Evolutionary conservation across 2,888 invertebrate species (phyloP), one percentile per base, ranked within the genome.

Genomic region (Ennomos quercinarius): DNA sequence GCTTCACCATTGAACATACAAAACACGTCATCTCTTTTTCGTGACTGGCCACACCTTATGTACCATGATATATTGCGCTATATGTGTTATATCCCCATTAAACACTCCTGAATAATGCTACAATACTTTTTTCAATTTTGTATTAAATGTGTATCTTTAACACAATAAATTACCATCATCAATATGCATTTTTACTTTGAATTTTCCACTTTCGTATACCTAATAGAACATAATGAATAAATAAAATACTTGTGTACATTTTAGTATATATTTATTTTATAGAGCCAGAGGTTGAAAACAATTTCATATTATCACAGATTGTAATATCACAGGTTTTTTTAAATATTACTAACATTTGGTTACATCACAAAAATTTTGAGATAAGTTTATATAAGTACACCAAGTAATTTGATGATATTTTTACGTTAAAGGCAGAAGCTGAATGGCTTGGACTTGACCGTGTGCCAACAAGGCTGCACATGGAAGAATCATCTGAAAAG

Each of bases 371-470:
- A 67, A 72, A 80, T 73, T 75, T 47, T 76, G 53, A 78, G 65
- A 73, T 61, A 59, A 83, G 71, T 77, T 67, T 81, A 57, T 69
- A 76, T 71, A 83, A 70, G 72, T 74, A 78, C 63, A 81, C 63
- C 68, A 74, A 73, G 76, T 87, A 89, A 87, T 75, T 71, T 71
- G 73, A 77, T 80, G 82, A 73, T 83, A 80, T 88, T 82, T 91
- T 90, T 90, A 80, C 73, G 83, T 92, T 93, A 81, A 89, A 94
- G 94, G 91, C 93, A 73, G 94, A 94, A 89, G 93, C 93, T 72
- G 94, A 94, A 81, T 94, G 94, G 93, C 89, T 92, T 77, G 94
- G 94, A 76, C 93, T 94, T 83, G 95, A 95, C 87, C 93, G 94
- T 84, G 94, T 94, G 81, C 94, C 94, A 78, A 94, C 94, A 79